Evolutionary conservation across 2,113 vertebrate genomes (phyloP).

Genomic region (Rhabdomys dilectus): DNA sequence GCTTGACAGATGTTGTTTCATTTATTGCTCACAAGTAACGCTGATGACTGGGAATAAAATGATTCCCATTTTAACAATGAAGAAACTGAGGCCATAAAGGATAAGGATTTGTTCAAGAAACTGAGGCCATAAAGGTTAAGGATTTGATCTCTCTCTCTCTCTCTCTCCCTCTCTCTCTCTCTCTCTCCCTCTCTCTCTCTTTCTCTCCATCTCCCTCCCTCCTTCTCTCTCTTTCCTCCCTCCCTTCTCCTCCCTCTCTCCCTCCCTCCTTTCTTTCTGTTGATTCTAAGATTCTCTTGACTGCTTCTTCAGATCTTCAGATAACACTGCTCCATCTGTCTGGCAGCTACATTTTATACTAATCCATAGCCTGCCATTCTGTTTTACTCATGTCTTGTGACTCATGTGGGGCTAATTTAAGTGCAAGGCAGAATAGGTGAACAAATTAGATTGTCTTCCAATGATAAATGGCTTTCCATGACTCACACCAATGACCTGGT

Average conservation of each 20-base stretch:
- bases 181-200: no score
- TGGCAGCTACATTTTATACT: not conserved
- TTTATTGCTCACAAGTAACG: not conserved
- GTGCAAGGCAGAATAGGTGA: not conserved
- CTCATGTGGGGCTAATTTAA: not conserved
- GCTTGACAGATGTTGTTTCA: not conserved
- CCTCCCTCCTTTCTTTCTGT: rapidly evolving
- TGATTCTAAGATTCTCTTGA: not conserved
- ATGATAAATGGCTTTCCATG: not conserved
- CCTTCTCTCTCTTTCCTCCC: not conserved
- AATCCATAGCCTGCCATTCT: not conserved
- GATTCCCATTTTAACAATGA: not conserved
- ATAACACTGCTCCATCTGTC: not conserved
- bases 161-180: not conserved
- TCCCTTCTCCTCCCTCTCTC: no score
- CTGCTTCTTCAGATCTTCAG: not conserved
- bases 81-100: not conserved
- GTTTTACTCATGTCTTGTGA: not conserved
- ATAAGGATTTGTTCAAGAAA: not conserved
- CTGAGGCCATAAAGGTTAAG: no score
- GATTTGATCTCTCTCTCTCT: not conserved
- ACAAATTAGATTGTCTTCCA: not conserved
- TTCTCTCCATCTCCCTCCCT: no score
- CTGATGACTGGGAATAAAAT: not conserved
- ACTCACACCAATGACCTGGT: not conserved